A percentile compares a stretch with the other conserved stretches of the same genome.
Conservation (phyloP, 2,888 invertebrate genomes). For the Caenorhabditis sp. region DNA sequence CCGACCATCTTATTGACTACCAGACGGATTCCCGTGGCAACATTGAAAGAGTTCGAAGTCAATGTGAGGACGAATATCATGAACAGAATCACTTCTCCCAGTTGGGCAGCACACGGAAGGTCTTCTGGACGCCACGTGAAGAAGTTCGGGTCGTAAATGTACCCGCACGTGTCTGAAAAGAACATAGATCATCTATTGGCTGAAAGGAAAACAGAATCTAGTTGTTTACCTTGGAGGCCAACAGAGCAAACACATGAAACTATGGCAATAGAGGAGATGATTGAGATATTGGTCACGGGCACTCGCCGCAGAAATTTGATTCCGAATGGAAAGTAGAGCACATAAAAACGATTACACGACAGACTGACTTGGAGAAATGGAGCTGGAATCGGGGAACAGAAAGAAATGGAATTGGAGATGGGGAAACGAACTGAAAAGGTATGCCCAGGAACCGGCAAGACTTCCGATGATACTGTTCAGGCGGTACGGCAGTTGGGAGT, state of each 20-base stretch:
- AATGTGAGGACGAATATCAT: conserved; percentile 15
- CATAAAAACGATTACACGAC: conserved; percentile 47
- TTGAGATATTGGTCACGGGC: conserved; percentile 11
- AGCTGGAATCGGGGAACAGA: conserved; percentile 12
- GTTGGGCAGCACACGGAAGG: conserved; percentile 7
- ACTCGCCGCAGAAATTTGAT: conserved; percentile 16
- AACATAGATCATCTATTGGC: background rate
- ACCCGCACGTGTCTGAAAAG: conserved; percentile 47
- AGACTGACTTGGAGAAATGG: conserved; percentile 46
- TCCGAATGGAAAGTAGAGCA: conserved; percentile 52
- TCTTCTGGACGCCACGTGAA: conserved; percentile 42
- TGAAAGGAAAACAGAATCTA: background rate
- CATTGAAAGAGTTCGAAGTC: conserved; percentile 34
- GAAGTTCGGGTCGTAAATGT: conserved; percentile 39
- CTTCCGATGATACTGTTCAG: conserved; percentile 11
- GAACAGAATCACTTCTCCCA: background rate
- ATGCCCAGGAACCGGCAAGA: conserved; percentile 28
- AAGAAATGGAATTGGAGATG: background rate
- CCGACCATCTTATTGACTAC: conserved; percentile 38
- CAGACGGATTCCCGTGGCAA: conserved; percentile 29
- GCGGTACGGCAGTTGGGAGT: background rate
- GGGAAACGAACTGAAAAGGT: conserved; percentile 19
- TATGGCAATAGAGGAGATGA: background rate
- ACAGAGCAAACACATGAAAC: conserved; percentile 3
- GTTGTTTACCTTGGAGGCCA: conserved; percentile 20